phyloP scores from a whole-genome alignment of 2,797 vertebrate genomes.

The Mus spretus region DNA sequence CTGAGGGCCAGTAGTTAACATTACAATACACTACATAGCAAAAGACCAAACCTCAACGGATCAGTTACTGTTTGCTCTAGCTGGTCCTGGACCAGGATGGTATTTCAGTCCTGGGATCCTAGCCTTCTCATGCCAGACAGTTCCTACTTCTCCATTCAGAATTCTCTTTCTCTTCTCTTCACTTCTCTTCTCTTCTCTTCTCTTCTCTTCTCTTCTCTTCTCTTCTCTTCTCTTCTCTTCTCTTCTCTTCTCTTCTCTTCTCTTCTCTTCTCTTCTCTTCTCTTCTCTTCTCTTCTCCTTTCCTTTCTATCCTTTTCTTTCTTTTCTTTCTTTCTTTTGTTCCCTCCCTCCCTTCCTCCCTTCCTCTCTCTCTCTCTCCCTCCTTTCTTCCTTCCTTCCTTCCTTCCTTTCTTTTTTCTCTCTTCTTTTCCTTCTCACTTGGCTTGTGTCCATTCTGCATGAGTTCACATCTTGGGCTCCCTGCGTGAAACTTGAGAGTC shows the following conservation, averaged over 20 bases:
- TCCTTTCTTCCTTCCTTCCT: neutral
- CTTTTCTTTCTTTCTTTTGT: neutral
- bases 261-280: neutral
- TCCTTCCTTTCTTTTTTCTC: rapidly evolving
- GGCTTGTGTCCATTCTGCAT: neutral
- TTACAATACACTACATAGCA: neutral
- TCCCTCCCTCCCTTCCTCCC: neutral
- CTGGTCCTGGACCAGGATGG: neutral
- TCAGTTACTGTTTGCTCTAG: neutral
- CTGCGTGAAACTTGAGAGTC: neutral
- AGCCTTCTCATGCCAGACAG: neutral
- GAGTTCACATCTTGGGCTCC: constrained; percentile 20
- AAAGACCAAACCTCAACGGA: neutral
- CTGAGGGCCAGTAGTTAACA: neutral
- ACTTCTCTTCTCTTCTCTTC: neutral
- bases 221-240: neutral
- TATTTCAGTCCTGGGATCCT: neutral
- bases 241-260: neutral
- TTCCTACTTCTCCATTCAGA: neutral
- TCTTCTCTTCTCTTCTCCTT: rapidly evolving
- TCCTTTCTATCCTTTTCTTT: neutral
- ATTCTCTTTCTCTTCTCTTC: neutral
- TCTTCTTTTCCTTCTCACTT: constrained; percentile 9
- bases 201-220: too few relatives aligned
- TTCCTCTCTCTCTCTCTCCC: neutral